Percentiles rank a stretch among this genome's conserved stretches.
Conservation (phyloP, 2,797 vertebrate genomes). For the Platyrinchus mystaceus region DNA sequence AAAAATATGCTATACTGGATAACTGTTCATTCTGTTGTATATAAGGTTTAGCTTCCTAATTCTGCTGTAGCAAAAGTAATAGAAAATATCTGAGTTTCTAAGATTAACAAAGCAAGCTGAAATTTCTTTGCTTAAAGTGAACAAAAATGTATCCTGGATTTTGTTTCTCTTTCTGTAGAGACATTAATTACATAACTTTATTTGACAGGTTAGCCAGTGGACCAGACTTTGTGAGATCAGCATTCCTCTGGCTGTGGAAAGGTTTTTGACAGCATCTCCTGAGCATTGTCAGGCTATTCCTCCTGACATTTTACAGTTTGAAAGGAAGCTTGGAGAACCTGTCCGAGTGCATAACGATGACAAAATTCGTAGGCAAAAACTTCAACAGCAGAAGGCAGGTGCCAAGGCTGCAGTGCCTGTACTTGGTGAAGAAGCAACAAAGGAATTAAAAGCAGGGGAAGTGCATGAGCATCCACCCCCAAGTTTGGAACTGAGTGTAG, state of each 20-base stretch:
- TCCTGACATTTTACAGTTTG: constrained; percentile 82
- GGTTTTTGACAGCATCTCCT: constrained; percentile 76
- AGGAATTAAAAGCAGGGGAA: neutral
- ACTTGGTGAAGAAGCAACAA: neutral
- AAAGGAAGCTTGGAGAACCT: constrained; percentile 88
- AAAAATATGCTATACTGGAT: neutral
- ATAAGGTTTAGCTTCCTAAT: neutral
- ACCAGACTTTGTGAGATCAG: constrained; percentile 94
- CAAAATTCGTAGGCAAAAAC: constrained; percentile 93
- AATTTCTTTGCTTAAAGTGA: neutral
- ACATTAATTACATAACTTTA: neutral
- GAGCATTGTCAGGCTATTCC: constrained; percentile 72
- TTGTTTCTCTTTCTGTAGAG: neutral
- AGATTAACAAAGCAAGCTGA: neutral
- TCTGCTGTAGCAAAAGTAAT: neutral
- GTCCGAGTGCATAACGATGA: constrained; percentile 96
- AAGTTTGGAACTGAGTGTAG: constrained; percentile 82
- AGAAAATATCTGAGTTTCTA: neutral
- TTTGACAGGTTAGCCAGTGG: constrained; percentile 93
- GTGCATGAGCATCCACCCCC: neutral
- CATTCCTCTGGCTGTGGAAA: constrained; percentile 89
- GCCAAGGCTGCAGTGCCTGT: neutral
- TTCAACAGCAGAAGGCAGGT: constrained; percentile 78
- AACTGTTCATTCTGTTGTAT: neutral
- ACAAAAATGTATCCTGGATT: neutral